Evolutionary conservation across 1,140 invertebrate species (phyloP), one percentile per base, ranked within the genome.

Genomic region (Carcinoscorpius rotundicauda): DNA sequence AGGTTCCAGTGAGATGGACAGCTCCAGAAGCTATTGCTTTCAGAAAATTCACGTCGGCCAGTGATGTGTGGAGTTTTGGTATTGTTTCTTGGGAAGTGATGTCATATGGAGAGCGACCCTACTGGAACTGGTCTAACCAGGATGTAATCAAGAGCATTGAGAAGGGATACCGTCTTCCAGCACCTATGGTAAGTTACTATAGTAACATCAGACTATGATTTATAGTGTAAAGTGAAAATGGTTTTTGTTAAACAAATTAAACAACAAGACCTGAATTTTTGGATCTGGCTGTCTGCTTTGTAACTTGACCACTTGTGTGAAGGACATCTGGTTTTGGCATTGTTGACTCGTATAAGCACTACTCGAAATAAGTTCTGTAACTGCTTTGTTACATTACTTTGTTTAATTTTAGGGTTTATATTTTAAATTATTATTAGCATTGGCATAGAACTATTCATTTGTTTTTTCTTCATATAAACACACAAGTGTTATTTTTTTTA

Each of bases 111-210:
- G 96, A 99, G 76, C 81, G 97, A 62, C 97, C 97, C 8, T 99
- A 98, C 78, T 99, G 96, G 95, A 98, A 98, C 80, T 98, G 97
- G 97, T 95, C 92, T 65, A 99, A 99, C 80, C 96, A 96, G 78
- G 95, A 98, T 81, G 97, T 99, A 29, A 98, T 99, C 73, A 96
- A 97, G 74, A 95, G 93, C 65, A 97, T 98, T 75, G 94, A 98
- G 74, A 95, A 96, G 72, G 95, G 95, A 5, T 98, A 97, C 71
- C 72, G 81, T 52, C 82, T 97, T 66, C 94, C 95, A 60, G 89
- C 93, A 3, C 94, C 95, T 9, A 94, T 95, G 90, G 92, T 79
- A 72, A 70, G 70, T 67, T 51, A 9, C 29, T 63, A 51, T 49
- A 48, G n/a, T 1, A 9, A 4, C 29, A 29, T 29, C 29, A 29